Evolutionary conservation across 2,797 vertebrate genomes (phyloP).

Genomic region (Chanos chanos): DNA sequence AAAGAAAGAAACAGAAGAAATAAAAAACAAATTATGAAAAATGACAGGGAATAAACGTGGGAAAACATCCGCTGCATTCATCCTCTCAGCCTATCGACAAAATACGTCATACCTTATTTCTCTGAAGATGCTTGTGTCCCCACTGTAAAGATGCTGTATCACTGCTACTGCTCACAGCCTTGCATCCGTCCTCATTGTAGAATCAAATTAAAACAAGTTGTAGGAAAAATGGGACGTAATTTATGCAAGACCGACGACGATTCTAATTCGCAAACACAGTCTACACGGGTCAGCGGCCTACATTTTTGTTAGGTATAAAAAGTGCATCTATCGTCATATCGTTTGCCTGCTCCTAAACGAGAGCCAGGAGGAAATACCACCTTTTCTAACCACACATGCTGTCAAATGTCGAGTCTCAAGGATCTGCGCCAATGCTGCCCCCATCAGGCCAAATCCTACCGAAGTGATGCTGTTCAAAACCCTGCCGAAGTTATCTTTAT

Average conservation of each 20-base stretch:
- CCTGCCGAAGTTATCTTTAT: no score
- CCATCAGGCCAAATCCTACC: constrained; percentile 48
- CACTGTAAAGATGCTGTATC: constrained; percentile 74
- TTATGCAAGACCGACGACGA: background rate
- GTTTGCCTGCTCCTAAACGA: constrained; percentile 42
- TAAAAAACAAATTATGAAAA: no score
- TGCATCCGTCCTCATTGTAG: background rate
- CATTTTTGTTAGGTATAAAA: constrained; percentile 6
- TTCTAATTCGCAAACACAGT: background rate
- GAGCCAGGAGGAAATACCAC: constrained; percentile 52
- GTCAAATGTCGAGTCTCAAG: constrained; percentile 2
- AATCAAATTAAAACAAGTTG: constrained; percentile 5
- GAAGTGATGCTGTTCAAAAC: no score
- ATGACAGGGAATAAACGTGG: background rate
- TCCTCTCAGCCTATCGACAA: background rate
- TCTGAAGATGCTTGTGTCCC: constrained; percentile 42
- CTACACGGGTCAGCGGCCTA: constrained; percentile 6
- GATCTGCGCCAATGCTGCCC: constrained; percentile 47
- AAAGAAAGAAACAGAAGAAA: no score
- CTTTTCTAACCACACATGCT: constrained; percentile 39
- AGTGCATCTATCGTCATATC: constrained; percentile 37
- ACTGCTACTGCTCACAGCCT: constrained; percentile 54
- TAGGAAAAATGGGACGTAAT: background rate
- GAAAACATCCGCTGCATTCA: no score
- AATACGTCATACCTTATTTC: constrained; percentile 26